Evolutionary conservation across 2,888 invertebrate genomes (phyloP), one percentile per base, ranked within the genome.

Genomic region (Sarcophaga caerulescens): DNA sequence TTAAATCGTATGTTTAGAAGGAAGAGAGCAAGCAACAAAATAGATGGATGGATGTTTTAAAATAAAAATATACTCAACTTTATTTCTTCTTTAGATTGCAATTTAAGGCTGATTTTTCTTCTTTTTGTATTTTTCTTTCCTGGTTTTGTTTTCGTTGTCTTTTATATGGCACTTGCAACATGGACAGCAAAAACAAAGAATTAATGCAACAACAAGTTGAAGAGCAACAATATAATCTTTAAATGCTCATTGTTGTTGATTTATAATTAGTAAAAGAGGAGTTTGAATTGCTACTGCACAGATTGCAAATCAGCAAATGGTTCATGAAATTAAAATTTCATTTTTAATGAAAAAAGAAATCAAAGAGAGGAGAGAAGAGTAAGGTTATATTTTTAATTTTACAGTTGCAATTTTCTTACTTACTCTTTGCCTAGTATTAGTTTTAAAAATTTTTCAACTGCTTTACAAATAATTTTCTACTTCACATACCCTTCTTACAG

Each of bases 1-100:
- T 86, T 86, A 86, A 84, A 86, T 84, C 68, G 75, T 86, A 84
- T 80, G 74, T 81, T 84, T 79, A 75, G 62, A 74, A 75, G 65
- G 63, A 80, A 70, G 69, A 80, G 68, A 79, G 44, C 21, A 57
- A 74, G n/a, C 76, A 70, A 81, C 65, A 52, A 52, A 35, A 35
- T 35, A 35, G 35, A 52, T 52, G 77, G 76, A 70, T 71, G 65
- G 65, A 65, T 80, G 25, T 60, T 86, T 81, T 74, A 75, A 77
- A 80, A 77, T 60, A 84, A 78, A 70, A 70, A 75, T 70, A 17
- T 12, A 52, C 14, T 21, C 14, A 52, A 52, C 17, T 52, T 52
- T 52, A 14, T 11, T 47, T 47, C 17, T 52, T 17, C 17, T 52
- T 52, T 17, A 17, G 52, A 52, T 52, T 52, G 2, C 52, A 52